A percentile compares a stretch with the other conserved stretches of the same genome.
Evolutionary conservation across 2,797 vertebrate genomes (phyloP).

Genomic region (Mastacembelus armatus): DNA sequence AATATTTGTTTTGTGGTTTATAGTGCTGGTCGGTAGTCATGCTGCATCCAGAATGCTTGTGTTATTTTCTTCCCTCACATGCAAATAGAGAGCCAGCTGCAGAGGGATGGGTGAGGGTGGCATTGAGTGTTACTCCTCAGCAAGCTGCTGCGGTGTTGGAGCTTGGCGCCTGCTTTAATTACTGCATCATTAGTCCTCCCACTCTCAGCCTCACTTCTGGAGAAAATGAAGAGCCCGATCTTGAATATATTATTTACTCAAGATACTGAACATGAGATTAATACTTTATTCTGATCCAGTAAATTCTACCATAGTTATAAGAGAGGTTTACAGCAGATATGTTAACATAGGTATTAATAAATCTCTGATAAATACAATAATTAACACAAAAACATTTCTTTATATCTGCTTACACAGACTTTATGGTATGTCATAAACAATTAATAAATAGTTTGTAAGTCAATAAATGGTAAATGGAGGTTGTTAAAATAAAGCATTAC

Average conservation of each 20-base stretch:
- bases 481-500: too few species aligned
- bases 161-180: conserved; percentile 56
- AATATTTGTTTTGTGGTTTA: conserved; percentile 12
- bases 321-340: too few species aligned
- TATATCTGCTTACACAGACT: too few species aligned
- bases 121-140: conserved; percentile 30
- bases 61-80: conserved; percentile 39
- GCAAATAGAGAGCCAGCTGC: conserved; percentile 51
- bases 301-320: not conserved
- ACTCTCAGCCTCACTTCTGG: conserved; percentile 46
- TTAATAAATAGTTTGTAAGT: too few species aligned
- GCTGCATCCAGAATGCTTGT: not conserved
- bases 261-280: conserved; percentile 4
- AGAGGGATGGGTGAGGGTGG: not conserved
- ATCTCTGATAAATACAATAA: too few species aligned
- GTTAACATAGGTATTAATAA: too few species aligned
- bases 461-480: too few species aligned
- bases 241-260: not conserved
- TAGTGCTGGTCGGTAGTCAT: not conserved
- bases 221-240: conserved; percentile 24
- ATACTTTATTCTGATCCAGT: not conserved
- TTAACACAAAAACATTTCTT: too few species aligned
- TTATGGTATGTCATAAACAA: too few species aligned
- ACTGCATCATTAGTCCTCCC: conserved; percentile 63
- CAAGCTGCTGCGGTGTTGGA: conserved; percentile 33